A percentile compares a stretch with the other conserved stretches of the same genome.
These are phyloP conservation scores for Thalassarche chlororhynchos DNA, from an alignment of 2,113 vertebrate genomes.

Conservation along the genomic window DNA sequence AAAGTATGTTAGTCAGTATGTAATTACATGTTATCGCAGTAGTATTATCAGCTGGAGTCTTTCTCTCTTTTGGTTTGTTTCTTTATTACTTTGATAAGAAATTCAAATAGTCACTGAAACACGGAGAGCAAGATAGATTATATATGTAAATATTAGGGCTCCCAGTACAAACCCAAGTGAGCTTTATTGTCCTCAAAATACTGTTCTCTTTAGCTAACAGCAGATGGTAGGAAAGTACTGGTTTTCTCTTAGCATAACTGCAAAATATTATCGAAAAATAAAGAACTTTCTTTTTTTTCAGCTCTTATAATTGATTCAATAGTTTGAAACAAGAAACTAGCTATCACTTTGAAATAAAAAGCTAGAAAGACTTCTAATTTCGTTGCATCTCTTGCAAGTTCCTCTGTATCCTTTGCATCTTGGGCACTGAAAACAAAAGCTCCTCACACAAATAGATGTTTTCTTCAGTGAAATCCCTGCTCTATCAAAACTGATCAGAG, in stretches of 20 bases:
- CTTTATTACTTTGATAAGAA: constrained; percentile 45
- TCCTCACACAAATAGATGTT: not conserved
- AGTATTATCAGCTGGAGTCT: not conserved
- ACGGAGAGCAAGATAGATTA: not conserved
- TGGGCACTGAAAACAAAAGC: not conserved
- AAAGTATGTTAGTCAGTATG: not conserved
- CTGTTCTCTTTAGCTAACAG: not conserved
- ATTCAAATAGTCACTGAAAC: constrained; percentile 2
- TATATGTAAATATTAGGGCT: not conserved
- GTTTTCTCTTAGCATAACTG: not conserved
- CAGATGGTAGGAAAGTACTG: not conserved
- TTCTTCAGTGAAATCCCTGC: not conserved
- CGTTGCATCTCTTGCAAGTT: not conserved
- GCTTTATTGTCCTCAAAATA: not conserved
- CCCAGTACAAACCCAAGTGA: not conserved
- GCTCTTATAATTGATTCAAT: not conserved
- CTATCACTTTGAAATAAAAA: not conserved
- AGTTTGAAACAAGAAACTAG: not conserved
- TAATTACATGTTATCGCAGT: constrained; percentile 1
- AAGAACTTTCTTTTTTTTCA: not conserved
- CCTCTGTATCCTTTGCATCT: not conserved
- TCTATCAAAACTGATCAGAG: not conserved
- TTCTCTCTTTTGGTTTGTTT: not conserved
- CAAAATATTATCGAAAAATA: not conserved
- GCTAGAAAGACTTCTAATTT: not conserved